Percentiles rank a stretch among this genome's conserved stretches.
Conservation (phyloP, 2,113 vertebrate species). For the Scolopax mira region DNA sequence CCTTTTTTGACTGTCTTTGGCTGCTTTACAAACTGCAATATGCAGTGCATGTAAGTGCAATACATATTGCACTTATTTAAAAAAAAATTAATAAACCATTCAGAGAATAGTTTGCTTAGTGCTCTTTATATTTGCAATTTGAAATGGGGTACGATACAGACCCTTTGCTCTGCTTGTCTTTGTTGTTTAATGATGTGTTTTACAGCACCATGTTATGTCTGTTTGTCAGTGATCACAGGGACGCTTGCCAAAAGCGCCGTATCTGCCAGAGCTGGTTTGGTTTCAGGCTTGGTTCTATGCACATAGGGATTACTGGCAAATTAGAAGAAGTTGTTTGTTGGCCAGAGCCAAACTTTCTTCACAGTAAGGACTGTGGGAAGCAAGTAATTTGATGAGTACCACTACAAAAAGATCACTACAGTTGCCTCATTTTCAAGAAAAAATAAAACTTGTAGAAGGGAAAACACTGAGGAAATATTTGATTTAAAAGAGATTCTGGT, state of each 20-base stretch:
- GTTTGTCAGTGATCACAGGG: not conserved
- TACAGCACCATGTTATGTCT: not conserved
- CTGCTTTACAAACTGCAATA: not conserved
- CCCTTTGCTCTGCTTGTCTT: not conserved
- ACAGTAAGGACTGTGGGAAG: not conserved
- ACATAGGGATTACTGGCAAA: not conserved
- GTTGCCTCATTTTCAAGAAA: not conserved
- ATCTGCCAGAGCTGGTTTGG: not conserved
- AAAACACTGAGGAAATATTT: not conserved
- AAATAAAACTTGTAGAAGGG: not conserved
- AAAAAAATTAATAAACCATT: not conserved
- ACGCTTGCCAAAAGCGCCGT: not conserved
- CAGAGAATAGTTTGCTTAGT: not conserved
- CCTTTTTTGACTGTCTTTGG: not conserved
- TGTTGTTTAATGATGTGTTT: not conserved
- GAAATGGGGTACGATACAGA: not conserved
- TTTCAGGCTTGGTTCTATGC: not conserved
- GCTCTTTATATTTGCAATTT: not conserved
- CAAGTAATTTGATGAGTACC: not conserved
- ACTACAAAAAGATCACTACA: not conserved
- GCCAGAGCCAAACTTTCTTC: not conserved
- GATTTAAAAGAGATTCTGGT: not conserved
- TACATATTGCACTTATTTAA: not conserved
- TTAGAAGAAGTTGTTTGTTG: not conserved
- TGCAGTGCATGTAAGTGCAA: too few relatives aligned